A percentile compares a stretch with the other conserved stretches of the same genome.
phyloP scores from a whole-genome alignment of 2,113 vertebrate species.

The Stomatorhinus ivindoensis region DNA sequence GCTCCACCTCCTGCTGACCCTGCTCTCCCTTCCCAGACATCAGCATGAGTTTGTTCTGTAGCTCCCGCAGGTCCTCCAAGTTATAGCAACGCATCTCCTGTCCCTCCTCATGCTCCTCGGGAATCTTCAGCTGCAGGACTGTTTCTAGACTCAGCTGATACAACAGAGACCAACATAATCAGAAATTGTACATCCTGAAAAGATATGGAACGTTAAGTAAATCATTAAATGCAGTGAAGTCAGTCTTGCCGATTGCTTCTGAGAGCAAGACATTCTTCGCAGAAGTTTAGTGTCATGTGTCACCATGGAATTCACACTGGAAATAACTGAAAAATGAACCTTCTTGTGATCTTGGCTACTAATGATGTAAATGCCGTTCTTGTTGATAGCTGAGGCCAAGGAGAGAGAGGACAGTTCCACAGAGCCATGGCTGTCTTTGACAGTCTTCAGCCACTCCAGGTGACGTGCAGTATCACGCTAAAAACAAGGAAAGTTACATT shows the following conservation, averaged over 20 bases:
- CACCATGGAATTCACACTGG: neutral
- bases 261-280: neutral
- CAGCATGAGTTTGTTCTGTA: constrained; percentile 94
- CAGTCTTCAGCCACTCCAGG: constrained; percentile 85
- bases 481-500: constrained; percentile 10
- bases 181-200: neutral
- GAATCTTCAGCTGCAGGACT: constrained; percentile 63
- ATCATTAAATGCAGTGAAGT: neutral
- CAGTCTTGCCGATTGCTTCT: neutral
- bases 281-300: neutral
- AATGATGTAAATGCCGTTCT: constrained; percentile 75
- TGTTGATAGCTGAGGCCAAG: constrained; percentile 83
- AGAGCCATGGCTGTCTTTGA: constrained; percentile 91
- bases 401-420: constrained; percentile 88
- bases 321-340: constrained; percentile 43
- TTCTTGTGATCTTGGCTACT: constrained; percentile 49
- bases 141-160: constrained; percentile 70
- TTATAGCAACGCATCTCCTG: constrained; percentile 57
- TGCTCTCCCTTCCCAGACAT: constrained; percentile 90
- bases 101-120: constrained; percentile 50
- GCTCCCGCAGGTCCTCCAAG: constrained; percentile 76
- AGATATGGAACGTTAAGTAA: neutral
- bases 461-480: constrained; percentile 81
- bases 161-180: neutral
- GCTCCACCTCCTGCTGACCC: constrained; percentile 72